phyloP scores from a whole-genome alignment of 2,888 invertebrate species.

The Peribatodes rhomboidaria region DNA sequence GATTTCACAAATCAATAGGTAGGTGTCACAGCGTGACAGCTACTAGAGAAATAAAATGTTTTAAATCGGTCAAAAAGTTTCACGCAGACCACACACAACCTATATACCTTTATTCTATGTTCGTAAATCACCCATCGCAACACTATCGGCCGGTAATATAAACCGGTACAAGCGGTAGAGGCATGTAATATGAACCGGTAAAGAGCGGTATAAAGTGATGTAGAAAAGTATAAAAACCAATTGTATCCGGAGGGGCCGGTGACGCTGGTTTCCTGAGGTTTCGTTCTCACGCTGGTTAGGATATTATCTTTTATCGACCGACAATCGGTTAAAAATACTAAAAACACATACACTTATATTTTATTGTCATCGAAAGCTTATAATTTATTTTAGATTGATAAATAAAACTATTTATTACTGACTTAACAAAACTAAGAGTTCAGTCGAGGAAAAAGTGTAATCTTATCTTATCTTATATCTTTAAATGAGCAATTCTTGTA shows the following conservation, averaged over 20 bases:
- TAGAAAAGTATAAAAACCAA: conserved; percentile 18
- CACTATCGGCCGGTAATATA: conserved; percentile 10
- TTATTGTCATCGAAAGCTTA: too few relatives aligned
- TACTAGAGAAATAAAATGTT: too few relatives aligned
- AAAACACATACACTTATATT: too few relatives aligned
- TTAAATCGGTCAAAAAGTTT: too few relatives aligned
- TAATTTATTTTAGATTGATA: too few relatives aligned
- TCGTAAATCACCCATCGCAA: background rate
- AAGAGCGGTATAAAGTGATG: conserved; percentile 14
- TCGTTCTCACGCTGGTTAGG: conserved; percentile 36
- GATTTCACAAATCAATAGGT: too few relatives aligned
- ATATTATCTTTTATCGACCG: background rate
- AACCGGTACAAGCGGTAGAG: conserved; percentile 11
- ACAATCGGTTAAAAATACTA: background rate
- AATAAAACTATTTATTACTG: too few relatives aligned
- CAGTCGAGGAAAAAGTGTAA: too few relatives aligned
- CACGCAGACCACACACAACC: background rate
- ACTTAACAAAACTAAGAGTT: too few relatives aligned
- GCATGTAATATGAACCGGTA: conserved; percentile 34
- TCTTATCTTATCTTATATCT: too few relatives aligned
- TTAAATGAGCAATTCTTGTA: too few relatives aligned
- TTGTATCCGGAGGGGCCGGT: conserved; percentile 40
- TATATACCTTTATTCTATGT: background rate
- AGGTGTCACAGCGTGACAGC: too few relatives aligned
- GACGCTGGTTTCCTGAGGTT: conserved; percentile 38